Evolutionary conservation across 2,113 vertebrate species (phyloP).

Genomic region (Anguilla rostrata): DNA sequence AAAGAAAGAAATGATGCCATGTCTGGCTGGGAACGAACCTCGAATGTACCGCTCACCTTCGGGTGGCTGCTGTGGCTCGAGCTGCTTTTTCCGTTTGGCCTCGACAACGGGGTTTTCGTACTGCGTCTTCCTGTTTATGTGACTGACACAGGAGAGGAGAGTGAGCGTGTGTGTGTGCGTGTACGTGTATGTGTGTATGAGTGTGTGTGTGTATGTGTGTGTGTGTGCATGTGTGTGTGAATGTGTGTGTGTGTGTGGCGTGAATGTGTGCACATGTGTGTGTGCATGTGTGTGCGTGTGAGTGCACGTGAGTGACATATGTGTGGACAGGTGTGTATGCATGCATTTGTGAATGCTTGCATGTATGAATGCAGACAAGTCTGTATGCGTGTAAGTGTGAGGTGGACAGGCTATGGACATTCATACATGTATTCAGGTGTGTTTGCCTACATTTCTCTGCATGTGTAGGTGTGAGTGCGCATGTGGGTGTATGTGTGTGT

Average conservation of each 20-base stretch:
- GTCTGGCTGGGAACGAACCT: slow-evolving; percentile 72
- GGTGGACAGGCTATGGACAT: too few species aligned
- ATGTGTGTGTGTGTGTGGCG: neutral
- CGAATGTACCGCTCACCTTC: slow-evolving; percentile 88
- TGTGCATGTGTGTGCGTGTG: too few species aligned
- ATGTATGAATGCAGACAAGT: too few species aligned
- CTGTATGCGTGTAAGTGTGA: too few species aligned
- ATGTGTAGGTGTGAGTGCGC: too few species aligned
- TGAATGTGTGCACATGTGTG: too few species aligned
- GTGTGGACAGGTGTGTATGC: too few species aligned
- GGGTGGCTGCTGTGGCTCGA: slow-evolving; percentile 80
- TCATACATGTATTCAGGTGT: too few species aligned
- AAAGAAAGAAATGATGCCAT: slow-evolving; percentile 69
- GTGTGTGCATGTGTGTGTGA: neutral
- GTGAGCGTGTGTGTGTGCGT: neutral
- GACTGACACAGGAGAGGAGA: slow-evolving; percentile 66
- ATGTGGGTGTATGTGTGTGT: too few species aligned
- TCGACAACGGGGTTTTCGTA: slow-evolving; percentile 97
- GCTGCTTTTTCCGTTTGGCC: slow-evolving; percentile 87
- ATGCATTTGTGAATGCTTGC: too few species aligned
- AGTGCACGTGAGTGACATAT: too few species aligned
- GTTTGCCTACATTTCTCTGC: too few species aligned
- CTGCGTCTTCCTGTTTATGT: slow-evolving; percentile 97
- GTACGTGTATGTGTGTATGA: slow-evolving; percentile 18
- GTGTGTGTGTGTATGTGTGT: slow-evolving; percentile 30